Conservation (phyloP, 2,797 vertebrate species). For the Macrochelys suwanniensis region DNA sequence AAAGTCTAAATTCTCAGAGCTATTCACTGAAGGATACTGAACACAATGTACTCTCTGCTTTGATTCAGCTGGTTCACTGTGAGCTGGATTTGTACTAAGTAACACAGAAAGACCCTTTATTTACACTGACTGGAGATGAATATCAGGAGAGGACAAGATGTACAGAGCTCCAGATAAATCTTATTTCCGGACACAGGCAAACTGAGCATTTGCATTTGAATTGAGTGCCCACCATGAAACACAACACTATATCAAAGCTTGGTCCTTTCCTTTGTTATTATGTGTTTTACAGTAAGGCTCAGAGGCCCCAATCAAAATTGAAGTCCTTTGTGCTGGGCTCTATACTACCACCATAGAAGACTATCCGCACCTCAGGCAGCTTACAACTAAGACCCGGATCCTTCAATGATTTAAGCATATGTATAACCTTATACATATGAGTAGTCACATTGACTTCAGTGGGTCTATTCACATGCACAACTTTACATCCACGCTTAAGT, state of each 20-base stretch:
- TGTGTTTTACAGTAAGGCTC: background rate
- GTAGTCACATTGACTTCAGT: background rate
- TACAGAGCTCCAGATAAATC: background rate
- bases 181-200: background rate
- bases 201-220: background rate
- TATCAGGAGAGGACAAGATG: background rate
- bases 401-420: background rate
- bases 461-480: background rate
- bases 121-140: background rate
- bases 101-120: background rate
- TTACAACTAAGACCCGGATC: background rate
- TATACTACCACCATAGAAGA: background rate
- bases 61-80: background rate
- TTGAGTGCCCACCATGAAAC: background rate
- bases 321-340: background rate
- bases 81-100: background rate
- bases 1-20: background rate
- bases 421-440: background rate
- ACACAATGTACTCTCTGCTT: background rate
- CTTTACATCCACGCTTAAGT: background rate
- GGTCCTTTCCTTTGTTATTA: background rate
- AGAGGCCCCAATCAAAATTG: constrained; percentile 23
- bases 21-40: background rate
- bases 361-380: background rate
- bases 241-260: background rate